A percentile compares a stretch with the other conserved stretches of the same genome.
phyloP scores from a whole-genome alignment of 2,888 invertebrate genomes.

The Brachypalpus laphriformis region DNA sequence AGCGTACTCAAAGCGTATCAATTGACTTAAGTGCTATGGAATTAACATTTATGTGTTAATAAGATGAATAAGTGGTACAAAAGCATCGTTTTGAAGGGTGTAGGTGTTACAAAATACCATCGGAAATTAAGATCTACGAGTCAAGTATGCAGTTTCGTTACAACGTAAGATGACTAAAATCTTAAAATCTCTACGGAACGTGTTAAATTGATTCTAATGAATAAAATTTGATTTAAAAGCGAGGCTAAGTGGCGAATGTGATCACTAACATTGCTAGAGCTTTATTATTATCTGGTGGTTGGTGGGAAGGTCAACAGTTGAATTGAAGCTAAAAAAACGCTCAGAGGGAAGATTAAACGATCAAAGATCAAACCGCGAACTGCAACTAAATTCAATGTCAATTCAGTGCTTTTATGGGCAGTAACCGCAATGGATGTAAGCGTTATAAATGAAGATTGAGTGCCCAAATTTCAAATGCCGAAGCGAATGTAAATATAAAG shows the following conservation, averaged over 20 bases:
- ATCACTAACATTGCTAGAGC: not conserved
- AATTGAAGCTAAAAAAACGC: not conserved
- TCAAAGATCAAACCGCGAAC: not conserved
- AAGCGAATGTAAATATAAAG: not conserved
- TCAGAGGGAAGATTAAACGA: not conserved
- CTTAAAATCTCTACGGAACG: not conserved
- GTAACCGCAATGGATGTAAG: not conserved
- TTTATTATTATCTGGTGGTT: not conserved
- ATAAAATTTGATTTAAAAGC: not conserved
- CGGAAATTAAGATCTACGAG: not conserved
- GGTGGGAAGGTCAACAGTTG: not conserved
- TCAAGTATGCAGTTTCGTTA: not conserved
- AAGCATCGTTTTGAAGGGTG: not conserved
- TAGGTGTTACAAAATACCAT: not conserved
- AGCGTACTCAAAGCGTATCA: constrained; percentile 9
- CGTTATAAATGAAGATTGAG: not conserved
- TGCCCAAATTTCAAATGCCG: not conserved
- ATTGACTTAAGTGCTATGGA: constrained; percentile 32
- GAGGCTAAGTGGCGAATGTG: not conserved
- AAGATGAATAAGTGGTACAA: not conserved
- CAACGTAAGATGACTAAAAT: not conserved
- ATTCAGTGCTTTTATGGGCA: too few relatives aligned
- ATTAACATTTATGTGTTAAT: constrained; percentile 33
- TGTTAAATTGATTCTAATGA: not conserved
- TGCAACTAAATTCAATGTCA: not conserved